Percentiles rank a stretch among this genome's conserved stretches.
Evolutionary conservation across 1,140 invertebrate genomes (phyloP).

Genomic region (Nephila pilipes): DNA sequence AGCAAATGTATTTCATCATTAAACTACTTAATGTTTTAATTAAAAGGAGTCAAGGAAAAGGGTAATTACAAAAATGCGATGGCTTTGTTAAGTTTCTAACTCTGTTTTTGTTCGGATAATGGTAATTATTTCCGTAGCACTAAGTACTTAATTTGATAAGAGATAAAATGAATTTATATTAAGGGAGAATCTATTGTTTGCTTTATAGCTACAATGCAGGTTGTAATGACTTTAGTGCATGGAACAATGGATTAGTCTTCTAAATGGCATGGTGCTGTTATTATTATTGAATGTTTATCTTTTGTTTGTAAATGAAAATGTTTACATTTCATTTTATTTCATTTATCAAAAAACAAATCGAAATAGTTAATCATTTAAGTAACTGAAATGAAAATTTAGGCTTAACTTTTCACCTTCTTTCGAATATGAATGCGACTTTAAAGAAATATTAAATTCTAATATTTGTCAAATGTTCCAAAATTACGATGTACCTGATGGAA

Average conservation of each 20-base stretch:
- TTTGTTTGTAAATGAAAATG: neutral
- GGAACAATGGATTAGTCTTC: neutral
- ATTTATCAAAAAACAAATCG: too few species aligned
- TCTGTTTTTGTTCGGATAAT: neutral
- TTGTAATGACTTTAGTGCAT: neutral
- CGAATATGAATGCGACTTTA: too few species aligned
- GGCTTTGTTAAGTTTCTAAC: neutral
- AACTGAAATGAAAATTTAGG: too few species aligned
- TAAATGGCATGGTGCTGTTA: neutral
- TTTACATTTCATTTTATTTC: neutral
- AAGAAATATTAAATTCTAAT: too few species aligned
- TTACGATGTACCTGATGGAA: too few species aligned
- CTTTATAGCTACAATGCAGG: neutral
- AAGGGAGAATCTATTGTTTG: neutral
- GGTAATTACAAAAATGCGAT: conserved; percentile 10
- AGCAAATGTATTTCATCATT: neutral
- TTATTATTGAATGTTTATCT: neutral
- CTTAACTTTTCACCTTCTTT: too few species aligned
- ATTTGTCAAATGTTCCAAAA: too few species aligned
- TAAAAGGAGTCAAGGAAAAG: neutral
- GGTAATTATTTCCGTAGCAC: conserved; percentile 26
- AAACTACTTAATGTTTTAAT: neutral
- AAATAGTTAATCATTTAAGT: too few species aligned
- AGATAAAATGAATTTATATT: neutral
- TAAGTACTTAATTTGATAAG: conserved; percentile 20